Evolutionary conservation across 1,140 invertebrate species (phyloP), one percentile per base, ranked within the genome.

Genomic region (Drosophila rhopaloa): DNA sequence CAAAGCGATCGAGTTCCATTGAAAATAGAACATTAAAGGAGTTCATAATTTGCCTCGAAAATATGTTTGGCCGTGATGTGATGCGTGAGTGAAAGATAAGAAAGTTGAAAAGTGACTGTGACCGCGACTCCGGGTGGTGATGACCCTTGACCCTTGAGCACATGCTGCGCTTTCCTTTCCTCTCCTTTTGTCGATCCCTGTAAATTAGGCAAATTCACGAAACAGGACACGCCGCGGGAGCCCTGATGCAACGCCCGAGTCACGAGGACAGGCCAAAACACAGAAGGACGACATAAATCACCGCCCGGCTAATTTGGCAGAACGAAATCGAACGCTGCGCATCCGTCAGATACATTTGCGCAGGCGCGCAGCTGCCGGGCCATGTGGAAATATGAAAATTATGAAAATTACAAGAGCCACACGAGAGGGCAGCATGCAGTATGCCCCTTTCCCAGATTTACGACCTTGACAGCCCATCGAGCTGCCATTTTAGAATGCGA

Each of bases 201-300:
- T 32, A 56, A 76, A 76, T 88, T 83, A 80, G 84, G 84, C 83
- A 88, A 88, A 79, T 85, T 86, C 75, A 85, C 72, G 50, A 81
- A 86, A 85, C 60, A 77, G 79, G 80, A 89, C 79, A 76, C 55
- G 71, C 76, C 66, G 29, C 68, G 38, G 70, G 56, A 57, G 48
- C 58, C 41, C 47, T 65, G 71, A 48, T 53, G 56, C 67, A 41
- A 60, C 16, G 51, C 54, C 41, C 47, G 10, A 57, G 56, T 50
- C 40, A 66, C 79, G 46, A 14, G 43, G 19, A 58, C 48, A 51
- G 40, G 29, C 47, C 35, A 38, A 29, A 53, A 68, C 14, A 43
- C 58, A 54, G 63, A 66, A 81, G 80, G 67, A 74, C 43, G 37
- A 56, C 81, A 88, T 88, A 88, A 88, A 88, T 88, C 84, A 88